phyloP scores from a whole-genome alignment of 2,888 invertebrate species.

The Drosophila falleni region DNA sequence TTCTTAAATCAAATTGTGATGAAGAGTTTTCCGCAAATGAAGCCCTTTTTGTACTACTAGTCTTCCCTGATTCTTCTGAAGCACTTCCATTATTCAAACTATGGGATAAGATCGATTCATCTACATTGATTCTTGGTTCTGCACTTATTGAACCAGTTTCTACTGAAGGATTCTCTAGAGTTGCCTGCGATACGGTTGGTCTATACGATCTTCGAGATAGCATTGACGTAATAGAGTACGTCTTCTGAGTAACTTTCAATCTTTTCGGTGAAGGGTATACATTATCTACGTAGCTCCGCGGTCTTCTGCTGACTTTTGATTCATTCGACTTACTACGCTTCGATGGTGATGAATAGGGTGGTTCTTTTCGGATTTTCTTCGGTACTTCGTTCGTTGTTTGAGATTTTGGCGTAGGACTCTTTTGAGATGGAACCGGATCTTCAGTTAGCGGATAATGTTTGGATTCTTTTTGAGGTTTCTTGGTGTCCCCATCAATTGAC shows the following conservation, averaged over 20 bases:
- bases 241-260: not conserved
- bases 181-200: not conserved
- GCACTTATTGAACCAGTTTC: not conserved
- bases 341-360: not conserved
- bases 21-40: not conserved
- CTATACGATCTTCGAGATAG: not conserved
- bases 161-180: not conserved
- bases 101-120: not conserved
- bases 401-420: not conserved
- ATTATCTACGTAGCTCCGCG: not conserved
- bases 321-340: not conserved
- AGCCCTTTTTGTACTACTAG: no score
- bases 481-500: not conserved
- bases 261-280: not conserved
- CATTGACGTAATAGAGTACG: not conserved
- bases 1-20: not conserved
- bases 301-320: not conserved
- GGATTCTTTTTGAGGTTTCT: not conserved
- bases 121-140: not conserved
- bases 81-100: no score
- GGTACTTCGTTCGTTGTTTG: not conserved
- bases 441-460: not conserved
- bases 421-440: not conserved
- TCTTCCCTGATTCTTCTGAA: no score
- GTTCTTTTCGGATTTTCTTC: not conserved